Percentiles rank a stretch among this genome's conserved stretches.
Evolutionary conservation across 1,140 invertebrate species (phyloP).

Genomic region (Hirudo medicinalis): DNA sequence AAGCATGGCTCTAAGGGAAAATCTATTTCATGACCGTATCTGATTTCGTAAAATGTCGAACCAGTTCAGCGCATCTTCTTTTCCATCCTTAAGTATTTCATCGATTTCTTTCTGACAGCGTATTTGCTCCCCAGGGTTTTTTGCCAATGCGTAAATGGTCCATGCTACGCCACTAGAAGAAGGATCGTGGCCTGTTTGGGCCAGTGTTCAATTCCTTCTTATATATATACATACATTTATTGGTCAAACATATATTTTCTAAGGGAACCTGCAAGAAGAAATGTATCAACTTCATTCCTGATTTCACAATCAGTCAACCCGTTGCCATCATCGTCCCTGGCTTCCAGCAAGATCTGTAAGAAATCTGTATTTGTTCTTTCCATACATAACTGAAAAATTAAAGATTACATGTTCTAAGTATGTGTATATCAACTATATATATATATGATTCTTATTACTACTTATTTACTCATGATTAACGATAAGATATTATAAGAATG

Average conservation of each 20-base stretch:
- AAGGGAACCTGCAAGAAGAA: slow-evolving; percentile 29
- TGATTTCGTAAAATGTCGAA: not conserved
- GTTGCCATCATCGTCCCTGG: slow-evolving; percentile 27
- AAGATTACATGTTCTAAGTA: too few relatives aligned
- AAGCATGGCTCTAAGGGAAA: not conserved
- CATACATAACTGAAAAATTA: not conserved
- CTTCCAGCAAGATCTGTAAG: slow-evolving; percentile 30
- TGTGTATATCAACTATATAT: too few relatives aligned
- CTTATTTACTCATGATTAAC: too few relatives aligned
- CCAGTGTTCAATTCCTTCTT: too few relatives aligned
- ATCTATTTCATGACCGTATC: not conserved
- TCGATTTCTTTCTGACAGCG: slow-evolving; percentile 69
- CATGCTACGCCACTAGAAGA: slow-evolving; percentile 49
- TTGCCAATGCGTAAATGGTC: slow-evolving; percentile 61
- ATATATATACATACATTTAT: too few relatives aligned
- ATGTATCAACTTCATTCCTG: slow-evolving; percentile 31
- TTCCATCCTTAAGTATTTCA: slow-evolving; percentile 44
- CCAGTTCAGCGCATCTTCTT: not conserved
- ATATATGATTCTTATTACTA: too few relatives aligned
- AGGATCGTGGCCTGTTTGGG: slow-evolving; percentile 42
- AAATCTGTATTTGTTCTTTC: slow-evolving; percentile 25
- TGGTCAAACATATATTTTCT: not conserved
- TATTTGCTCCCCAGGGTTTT: slow-evolving; percentile 59
- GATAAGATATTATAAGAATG: too few relatives aligned
- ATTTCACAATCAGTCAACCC: slow-evolving; percentile 29